Base-by-base conservation (phyloP, 35 echinoderm and acorn worm genomes). In the Ophioderma brevispina region DNA sequence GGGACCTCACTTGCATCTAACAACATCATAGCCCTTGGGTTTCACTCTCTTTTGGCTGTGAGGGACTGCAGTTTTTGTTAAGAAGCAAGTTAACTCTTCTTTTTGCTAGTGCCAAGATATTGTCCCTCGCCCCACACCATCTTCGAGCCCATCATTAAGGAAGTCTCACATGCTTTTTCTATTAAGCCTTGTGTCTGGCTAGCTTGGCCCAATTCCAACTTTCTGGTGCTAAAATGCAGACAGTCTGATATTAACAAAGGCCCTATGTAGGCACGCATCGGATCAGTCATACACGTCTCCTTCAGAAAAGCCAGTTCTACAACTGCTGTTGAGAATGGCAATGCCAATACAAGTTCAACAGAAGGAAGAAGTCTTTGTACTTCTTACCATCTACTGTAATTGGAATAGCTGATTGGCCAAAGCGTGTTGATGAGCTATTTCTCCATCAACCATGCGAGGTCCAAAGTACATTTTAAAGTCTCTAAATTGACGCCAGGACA, bases 241-340 rank as follows among this genome's bases (percentile, higher is more conserved):
- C 78, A 80, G 78, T 80, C 78, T 14, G 13, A 17, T n/a, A 80
- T 38, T 40, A 80, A 40, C 34, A n/a, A 31, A 36, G 35, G 35
- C 6, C 78, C 34, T 32, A 80, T 36, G 8, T 17, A 36, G 32
- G 78, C 17, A 18, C 34, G 33, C 79, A 33, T n/a, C n/a, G n/a
- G 39, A 41, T 39, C 36, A 39, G 33, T 81, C 10, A 81, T 37
- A 81, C 18, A 8, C 79, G 1, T 31, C 36, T 1, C 25, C 37
- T 11, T 8, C 79, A 6, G 79, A 81, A 25, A 81, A 81, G 0
- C 79, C 79, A 38, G 15, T 15, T 6, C n/a, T n/a, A n/a, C n/a
- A n/a, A 81, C 33, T 23, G 79, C 79, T 39, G 79, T 81, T 0
- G 79, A 38, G 33, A 81, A 81, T 31, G 79, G 79, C 25, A 81